Base-by-base conservation (phyloP, 2,888 invertebrate genomes). In the Xylocampa areola region DNA sequence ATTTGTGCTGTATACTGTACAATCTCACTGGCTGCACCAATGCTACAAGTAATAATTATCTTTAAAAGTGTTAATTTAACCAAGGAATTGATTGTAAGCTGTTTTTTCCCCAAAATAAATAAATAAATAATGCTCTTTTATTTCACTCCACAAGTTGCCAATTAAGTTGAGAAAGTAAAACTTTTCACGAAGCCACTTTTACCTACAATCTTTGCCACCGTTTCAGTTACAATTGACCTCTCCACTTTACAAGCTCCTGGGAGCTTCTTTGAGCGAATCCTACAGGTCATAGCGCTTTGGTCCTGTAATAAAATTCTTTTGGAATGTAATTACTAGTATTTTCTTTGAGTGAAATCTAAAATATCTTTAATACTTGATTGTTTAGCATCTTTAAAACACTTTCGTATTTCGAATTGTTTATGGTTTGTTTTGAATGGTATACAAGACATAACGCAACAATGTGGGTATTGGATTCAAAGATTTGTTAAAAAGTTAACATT, bases 191-290 rank as follows among this genome's bases (percentile, higher is more conserved):
- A 17, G 8, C n/a, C 16, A 11, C 32, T 47, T 50, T 19, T 6
- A 6, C 11, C 16, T 35, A 43, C 36, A 45, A 52, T 29, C 16
- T 66, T 39, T 16, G 5, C 10, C 32, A 14, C 10, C 43, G n/a
- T 57, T 44, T 32, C 17, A 19, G 10, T 23, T 27, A 64, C 49
- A 49, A 54, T 58, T 44, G 27, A 17, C 32, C 37, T 57, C 23
- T 60, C 41, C 19, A 43, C 39, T 37, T 51, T 40, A 14, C 33
- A 17, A 65, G 32, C 37, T 55, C 27, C 51, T 25, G 33, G 23
- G 13, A 14, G 51, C 16, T 30, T 13, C 32, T 30, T 43, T 48
- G 23, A 35, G n/a, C 14, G 13, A 40, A 41, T 41, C 45, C 21
- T 30, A 14, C 27, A 45, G 32, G 19, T 49, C 36, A 48, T 32